phyloP scores from a whole-genome alignment of 1,140 invertebrate species.

The Drosophila rhopaloa region DNA sequence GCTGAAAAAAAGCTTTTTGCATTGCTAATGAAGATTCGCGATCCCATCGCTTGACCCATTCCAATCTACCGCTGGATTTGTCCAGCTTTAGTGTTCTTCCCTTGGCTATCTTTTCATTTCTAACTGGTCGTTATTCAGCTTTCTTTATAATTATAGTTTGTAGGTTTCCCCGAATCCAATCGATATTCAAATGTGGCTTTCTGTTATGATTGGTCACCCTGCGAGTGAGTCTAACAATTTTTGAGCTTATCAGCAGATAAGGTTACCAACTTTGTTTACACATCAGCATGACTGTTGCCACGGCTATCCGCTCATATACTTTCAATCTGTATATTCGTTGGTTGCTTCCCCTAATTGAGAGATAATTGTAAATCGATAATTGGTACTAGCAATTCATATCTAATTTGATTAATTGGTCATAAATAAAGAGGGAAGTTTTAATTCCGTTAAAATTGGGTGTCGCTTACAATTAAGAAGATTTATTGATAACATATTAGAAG shows the following conservation, averaged over 20 bases:
- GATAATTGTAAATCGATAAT: background rate
- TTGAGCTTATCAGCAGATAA: constrained; percentile 38
- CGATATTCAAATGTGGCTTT: constrained; percentile 44
- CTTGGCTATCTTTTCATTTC: constrained; percentile 14
- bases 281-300: constrained; percentile 43
- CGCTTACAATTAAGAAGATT: too few species aligned
- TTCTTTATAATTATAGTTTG: constrained; percentile 42
- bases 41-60: constrained; percentile 55
- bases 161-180: constrained; percentile 23
- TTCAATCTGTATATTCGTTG: background rate
- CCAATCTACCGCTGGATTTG: constrained; percentile 20
- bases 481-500: too few species aligned
- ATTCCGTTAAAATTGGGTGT: too few species aligned
- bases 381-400: too few species aligned
- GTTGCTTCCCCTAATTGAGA: background rate
- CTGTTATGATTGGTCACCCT: constrained; percentile 1
- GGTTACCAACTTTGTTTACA: constrained; percentile 25
- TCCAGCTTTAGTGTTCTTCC: background rate
- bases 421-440: too few species aligned
- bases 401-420: too few species aligned
- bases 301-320: constrained; percentile 2
- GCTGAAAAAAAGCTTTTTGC: constrained; percentile 34
- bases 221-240: background rate
- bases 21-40: constrained; percentile 54
- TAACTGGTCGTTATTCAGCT: constrained; percentile 4